These are phyloP conservation scores for Rhopalosiphum maidis DNA, from an alignment of 1,140 invertebrate genomes.

Conservation along the genomic window DNA sequence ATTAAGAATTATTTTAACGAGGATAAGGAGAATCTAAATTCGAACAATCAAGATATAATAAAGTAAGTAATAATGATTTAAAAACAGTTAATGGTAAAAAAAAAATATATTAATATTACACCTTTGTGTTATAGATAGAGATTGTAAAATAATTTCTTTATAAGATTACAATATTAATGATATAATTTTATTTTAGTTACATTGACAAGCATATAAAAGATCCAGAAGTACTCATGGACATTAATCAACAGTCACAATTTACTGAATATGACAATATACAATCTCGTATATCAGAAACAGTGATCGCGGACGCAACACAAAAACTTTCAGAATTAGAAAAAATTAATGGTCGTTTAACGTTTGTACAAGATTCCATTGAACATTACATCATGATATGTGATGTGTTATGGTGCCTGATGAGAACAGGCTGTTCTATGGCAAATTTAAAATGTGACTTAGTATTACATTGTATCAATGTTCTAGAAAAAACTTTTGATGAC, in stretches of 20 bases:
- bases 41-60: background rate
- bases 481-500: background rate
- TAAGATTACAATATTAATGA: background rate
- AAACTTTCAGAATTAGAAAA: background rate
- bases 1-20: constrained; percentile 2
- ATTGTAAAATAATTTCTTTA: background rate
- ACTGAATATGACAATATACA: background rate
- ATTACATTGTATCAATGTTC: background rate
- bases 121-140: background rate
- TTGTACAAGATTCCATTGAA: constrained; percentile 30
- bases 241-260: background rate
- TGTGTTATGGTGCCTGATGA: constrained; percentile 13
- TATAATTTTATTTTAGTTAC: background rate
- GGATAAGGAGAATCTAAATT: background rate
- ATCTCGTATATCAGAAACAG: background rate
- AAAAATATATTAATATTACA: background rate
- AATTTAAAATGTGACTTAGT: constrained; percentile 41
- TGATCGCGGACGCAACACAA: background rate
- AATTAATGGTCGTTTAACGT: background rate
- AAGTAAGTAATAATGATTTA: constrained; percentile 20
- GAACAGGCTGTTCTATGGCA: constrained; percentile 1
- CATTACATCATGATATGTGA: constrained; percentile 37
- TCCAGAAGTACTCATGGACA: background rate
- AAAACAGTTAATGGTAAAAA: background rate
- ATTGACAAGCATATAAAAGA: background rate